Base-by-base conservation (phyloP, 1,140 invertebrate genomes). In the Augochlora pura region DNA sequence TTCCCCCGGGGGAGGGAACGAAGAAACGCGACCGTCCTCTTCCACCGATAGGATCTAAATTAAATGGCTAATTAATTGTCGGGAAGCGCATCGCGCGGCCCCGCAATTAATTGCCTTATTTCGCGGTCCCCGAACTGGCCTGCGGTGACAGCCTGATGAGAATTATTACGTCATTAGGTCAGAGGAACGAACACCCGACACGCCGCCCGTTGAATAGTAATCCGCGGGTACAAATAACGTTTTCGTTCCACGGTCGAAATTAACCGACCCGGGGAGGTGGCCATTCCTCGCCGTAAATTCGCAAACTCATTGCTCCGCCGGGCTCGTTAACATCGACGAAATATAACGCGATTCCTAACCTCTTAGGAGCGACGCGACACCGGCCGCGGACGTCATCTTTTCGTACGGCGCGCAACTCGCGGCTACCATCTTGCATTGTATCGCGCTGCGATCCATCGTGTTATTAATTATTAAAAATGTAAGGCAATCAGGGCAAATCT, bases 61-160 rank as follows among this genome's bases (percentile, higher is more conserved):
- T 88, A 87, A 88, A 88, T 78, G 83, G 82, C 80, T 89, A 89
- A 89, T 89, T 89, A 89, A 89, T 89, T 89, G 84, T 76, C 72
- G 77, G 81, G 65, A 66, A 74, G 81, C 70, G 77, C 79, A 66
- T 80, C 74, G 84, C 81, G 82, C 74, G 54, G n/a, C n/a, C n/a
- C 73, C 67, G 76, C 85, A 81, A 88, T 87, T 88, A 88, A 88
- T 88, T 86, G 79, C 73, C 85, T 82, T 66, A 82, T 82, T 87
- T 57, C 77, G 79, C 27, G 42, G 72, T 25, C 49, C 57, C 64
- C 69, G 77, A 87, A 85, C 74, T 80, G 71, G 68, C 71, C 83
- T 67, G 77, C 70, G 84, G 69, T 76, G 81, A 57, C 69, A 32
- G 77, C 42, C 76, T 78, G 72, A 72, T 68, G 77, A 82, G 77